These are phyloP conservation scores for Varanus komodoensis DNA, from an alignment of 2,113 vertebrate species.

Conservation along the genomic window DNA sequence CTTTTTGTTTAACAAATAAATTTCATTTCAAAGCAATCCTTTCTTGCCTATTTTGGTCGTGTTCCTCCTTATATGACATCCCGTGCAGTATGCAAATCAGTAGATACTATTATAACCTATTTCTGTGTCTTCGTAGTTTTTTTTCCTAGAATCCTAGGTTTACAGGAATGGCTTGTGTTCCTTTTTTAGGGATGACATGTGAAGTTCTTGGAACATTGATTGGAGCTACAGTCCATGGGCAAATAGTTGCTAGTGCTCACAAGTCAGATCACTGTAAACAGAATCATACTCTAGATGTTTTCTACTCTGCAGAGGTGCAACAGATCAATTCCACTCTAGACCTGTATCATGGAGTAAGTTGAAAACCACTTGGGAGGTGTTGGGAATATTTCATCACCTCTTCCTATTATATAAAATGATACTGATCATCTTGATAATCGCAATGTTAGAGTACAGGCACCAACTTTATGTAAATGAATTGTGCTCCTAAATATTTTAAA, in stretches of 20 bases:
- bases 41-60: not conserved
- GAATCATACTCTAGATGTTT: conserved; percentile 74
- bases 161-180: too few species aligned
- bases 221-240: conserved; percentile 92
- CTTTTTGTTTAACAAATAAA: not conserved
- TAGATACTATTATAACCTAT: not conserved
- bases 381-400: rapidly evolving
- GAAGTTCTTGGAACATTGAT: conserved; percentile 92
- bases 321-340: conserved; percentile 64
- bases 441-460: not conserved
- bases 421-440: not conserved
- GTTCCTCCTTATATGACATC: not conserved
- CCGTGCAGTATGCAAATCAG: conserved; percentile 7
- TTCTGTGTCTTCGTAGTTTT: not conserved
- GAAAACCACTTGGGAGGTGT: not conserved
- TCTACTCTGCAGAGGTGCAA: conserved; percentile 56
- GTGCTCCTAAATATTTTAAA: not conserved
- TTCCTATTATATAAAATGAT: not conserved
- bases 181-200: conserved; percentile 90
- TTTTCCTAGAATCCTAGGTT: conserved; percentile 4
- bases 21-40: conserved; percentile 4
- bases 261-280: conserved; percentile 72
- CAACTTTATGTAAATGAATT: not conserved
- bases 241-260: conserved; percentile 92
- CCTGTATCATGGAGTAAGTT: conserved; percentile 79